Evolutionary conservation across 1,140 invertebrate genomes (phyloP).

Genomic region (Reticulitermes speratus): DNA sequence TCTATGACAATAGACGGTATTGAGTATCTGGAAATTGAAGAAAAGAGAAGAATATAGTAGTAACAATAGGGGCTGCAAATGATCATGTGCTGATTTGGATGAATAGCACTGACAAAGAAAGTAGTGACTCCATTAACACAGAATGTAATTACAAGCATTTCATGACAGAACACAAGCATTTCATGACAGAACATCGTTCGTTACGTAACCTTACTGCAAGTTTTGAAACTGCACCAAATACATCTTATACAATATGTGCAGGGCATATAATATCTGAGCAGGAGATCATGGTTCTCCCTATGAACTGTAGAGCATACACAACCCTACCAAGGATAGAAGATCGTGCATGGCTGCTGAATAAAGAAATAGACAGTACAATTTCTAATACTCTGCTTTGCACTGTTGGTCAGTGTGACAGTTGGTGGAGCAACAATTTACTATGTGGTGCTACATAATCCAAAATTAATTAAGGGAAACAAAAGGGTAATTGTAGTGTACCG

Average conservation of each 20-base stretch:
- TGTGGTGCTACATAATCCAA: constrained; percentile 53
- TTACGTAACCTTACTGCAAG: neutral
- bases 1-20: neutral
- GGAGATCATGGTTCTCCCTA: neutral
- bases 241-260: constrained; percentile 19
- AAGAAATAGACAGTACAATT: neutral
- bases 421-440: constrained; percentile 32
- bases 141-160: neutral
- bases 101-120: too few relatives aligned
- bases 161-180: too few relatives aligned
- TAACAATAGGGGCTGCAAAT: neutral
- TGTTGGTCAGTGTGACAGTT: neutral
- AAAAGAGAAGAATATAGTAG: neutral
- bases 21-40: neutral
- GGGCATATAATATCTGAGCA: neutral
- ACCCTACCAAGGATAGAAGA: neutral
- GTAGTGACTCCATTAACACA: neutral
- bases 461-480: constrained; percentile 54
- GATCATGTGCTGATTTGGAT: neutral
- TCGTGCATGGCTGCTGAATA: constrained; percentile 20
- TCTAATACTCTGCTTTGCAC: neutral
- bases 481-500: constrained; percentile 57
- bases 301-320: constrained; percentile 22
- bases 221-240: neutral
- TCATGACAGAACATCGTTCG: neutral